Evolutionary conservation across 30 jellyfish, hydroid and myxozoan species (phyloP).

Genomic region (Cassiopea andromeda): DNA sequence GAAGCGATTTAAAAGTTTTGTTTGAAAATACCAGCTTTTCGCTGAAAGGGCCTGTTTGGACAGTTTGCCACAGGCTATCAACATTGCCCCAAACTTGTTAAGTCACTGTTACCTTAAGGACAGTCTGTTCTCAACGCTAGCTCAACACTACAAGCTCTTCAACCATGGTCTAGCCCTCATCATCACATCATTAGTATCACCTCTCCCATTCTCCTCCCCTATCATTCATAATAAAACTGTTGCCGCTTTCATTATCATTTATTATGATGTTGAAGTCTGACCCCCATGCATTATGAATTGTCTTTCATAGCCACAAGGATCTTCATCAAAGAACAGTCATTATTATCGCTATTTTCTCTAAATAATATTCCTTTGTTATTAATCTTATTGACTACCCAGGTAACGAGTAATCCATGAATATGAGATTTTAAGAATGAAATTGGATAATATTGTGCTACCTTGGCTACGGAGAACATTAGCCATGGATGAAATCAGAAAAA

Average conservation of each 20-base stretch:
- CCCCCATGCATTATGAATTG: too few species aligned
- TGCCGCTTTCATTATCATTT: conserved; percentile 33
- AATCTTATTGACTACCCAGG: too few species aligned
- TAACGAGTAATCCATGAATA: too few species aligned
- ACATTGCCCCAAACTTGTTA: neutral
- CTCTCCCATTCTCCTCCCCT: conserved; percentile 11
- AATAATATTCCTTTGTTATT: too few species aligned
- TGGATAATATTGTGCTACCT: too few species aligned
- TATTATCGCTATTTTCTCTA: conserved; percentile 9
- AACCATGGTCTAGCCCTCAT: neutral
- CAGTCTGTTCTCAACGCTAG: neutral
- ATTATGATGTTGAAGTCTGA: too few species aligned
- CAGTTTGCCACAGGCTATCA: neutral
- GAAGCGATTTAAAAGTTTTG: too few species aligned
- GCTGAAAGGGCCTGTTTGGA: neutral
- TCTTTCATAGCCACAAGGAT: conserved; percentile 14
- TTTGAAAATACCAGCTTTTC: neutral
- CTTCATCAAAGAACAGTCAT: conserved; percentile 20
- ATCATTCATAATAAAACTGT: conserved; percentile 25
- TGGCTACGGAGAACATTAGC: too few species aligned
- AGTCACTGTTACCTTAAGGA: neutral
- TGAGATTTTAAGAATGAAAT: too few species aligned
- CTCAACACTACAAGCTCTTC: neutral
- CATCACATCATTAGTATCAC: conserved; percentile 41
- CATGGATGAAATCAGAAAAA: too few species aligned